A percentile compares a stretch with the other conserved stretches of the same genome.
Conservation (phyloP, 2,888 invertebrate species). For the Meiosimyza platycephala region DNA sequence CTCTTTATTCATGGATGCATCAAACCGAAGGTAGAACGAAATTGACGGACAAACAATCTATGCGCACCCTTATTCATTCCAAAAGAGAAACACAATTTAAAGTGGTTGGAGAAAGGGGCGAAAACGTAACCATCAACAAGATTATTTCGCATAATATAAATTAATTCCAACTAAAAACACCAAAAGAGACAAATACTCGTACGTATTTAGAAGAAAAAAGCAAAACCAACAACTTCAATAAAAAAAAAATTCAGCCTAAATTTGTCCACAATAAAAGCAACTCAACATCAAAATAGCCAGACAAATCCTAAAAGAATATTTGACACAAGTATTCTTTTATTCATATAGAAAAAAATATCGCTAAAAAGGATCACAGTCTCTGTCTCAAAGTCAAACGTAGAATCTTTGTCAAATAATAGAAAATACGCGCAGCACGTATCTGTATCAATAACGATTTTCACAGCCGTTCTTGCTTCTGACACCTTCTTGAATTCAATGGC, state of each 20-base stretch:
- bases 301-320: neutral
- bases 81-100: conserved; percentile 25
- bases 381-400: conserved; percentile 26
- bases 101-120: conserved; percentile 56
- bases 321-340: no score
- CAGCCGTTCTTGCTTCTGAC: conserved; percentile 11
- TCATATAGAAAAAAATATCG: no score
- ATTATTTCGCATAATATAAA: conserved; percentile 65
- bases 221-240: conserved; percentile 6
- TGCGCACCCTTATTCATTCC: conserved; percentile 13
- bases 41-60: neutral
- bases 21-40: no score
- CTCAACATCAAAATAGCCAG: no score
- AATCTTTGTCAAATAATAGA: neutral
- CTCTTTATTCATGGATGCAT: no score
- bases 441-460: conserved; percentile 16
- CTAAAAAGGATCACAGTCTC: neutral
- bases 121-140: conserved; percentile 64
- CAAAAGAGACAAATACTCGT: conserved; percentile 50
- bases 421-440: neutral
- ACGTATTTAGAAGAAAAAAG: neutral
- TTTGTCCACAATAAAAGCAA: conserved; percentile 60
- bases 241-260: conserved; percentile 47
- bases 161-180: conserved; percentile 61
- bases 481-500: conserved; percentile 22